Evolutionary conservation across 2,888 invertebrate genomes (phyloP).

Genomic region (Noctua pronuba): DNA sequence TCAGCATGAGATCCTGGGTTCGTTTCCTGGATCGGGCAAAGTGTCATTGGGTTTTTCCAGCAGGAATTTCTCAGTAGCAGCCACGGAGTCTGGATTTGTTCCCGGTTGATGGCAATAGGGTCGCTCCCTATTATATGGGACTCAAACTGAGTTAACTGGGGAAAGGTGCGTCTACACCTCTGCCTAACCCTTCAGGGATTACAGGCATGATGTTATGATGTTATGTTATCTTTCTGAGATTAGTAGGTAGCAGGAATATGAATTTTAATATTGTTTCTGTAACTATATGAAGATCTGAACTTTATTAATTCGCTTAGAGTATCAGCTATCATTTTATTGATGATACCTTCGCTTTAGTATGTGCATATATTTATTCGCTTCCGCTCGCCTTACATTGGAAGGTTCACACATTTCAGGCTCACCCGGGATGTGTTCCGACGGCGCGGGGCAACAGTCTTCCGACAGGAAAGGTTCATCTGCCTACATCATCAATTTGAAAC

Average conservation of each 20-base stretch:
- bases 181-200: background rate
- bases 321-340: background rate
- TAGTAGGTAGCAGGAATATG: background rate
- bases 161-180: background rate
- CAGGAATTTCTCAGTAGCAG: no score
- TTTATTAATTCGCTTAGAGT: background rate
- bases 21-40: background rate
- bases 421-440: constrained; percentile 12
- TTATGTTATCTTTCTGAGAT: background rate
- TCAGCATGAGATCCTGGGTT: background rate
- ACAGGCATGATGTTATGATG: background rate
- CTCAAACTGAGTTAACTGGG: no score
- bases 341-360: background rate
- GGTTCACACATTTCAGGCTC: background rate
- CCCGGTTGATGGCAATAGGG: no score
- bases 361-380: background rate
- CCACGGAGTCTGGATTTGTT: no score
- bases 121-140: no score
- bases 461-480: background rate
- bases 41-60: no score
- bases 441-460: background rate
- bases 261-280: background rate
- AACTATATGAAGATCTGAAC: background rate
- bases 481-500: background rate
- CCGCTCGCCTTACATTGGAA: background rate